Evolutionary conservation across 2,888 invertebrate species (phyloP), one percentile per base, ranked within the genome.

Genomic region (Tridacna gigas): DNA sequence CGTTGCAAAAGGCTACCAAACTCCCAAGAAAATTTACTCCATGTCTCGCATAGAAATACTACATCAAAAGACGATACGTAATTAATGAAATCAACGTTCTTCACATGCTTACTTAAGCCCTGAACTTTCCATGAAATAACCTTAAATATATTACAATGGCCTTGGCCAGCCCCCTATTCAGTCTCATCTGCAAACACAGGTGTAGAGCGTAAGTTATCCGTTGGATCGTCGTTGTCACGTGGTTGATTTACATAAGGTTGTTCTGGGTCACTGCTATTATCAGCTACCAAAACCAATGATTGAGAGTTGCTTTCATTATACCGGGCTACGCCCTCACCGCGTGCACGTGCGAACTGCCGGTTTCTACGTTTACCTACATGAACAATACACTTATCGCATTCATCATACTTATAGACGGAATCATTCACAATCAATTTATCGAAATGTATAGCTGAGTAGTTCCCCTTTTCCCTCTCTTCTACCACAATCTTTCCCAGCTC

Each of bases 41-140:
- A 74, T 13, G 79, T 79, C 51, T 79, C 79, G n/a, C 74, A 28
- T 28, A 79, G 56, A 51, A 60, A 47, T 51, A 74, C 61, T 3
- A 79, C 63, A 74, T 79, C 79, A 74, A 79, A 79, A 15, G 15
- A 28, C 11, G 69, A 69, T 45, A 69, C n/a, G 22, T 69, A 45
- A 37, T 69, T 26, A 9, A 37, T 37, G 5, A 66, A 5, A 25
- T 65, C n/a, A 22, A 65, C 13, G 26, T 65, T 65, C 5, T n/a
- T 25, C 26, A 65, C 13, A 65, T 65, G 65, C 26, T 74, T 74
- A 37, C 51, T 48, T 28, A 12, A 13, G 18, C 37, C 65, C 26
- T 60, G 61, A 22, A 45, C 56, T 0, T 28, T 66, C 37, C n/a
- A 20, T 15, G 69, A 45, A 13, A 69, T n/a, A 69, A 69, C 45